These are phyloP conservation scores for Apodemus sylvaticus DNA, from an alignment of 2,113 vertebrate species.

Conservation along the genomic window DNA sequence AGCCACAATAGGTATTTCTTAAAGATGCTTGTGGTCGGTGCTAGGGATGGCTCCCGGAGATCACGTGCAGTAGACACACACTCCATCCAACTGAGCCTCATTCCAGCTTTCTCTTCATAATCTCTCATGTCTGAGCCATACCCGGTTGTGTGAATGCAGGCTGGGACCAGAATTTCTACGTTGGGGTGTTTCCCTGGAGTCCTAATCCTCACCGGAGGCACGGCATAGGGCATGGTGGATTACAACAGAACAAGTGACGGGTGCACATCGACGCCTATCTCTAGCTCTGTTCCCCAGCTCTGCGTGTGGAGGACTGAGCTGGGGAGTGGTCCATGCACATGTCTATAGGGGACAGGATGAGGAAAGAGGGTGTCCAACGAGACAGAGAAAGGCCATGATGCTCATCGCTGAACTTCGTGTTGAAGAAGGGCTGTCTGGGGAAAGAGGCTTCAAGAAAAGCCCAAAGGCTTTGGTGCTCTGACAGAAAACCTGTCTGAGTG, in stretches of 20 bases:
- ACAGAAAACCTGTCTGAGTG: neutral
- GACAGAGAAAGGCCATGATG: neutral
- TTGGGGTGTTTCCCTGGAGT: neutral
- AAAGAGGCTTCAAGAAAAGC: neutral
- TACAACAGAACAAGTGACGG: neutral
- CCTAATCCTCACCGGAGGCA: neutral
- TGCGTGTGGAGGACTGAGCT: neutral
- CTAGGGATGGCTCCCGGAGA: neutral
- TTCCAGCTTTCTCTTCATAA: neutral
- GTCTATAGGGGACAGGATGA: neutral
- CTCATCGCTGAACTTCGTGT: neutral
- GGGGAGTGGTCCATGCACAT: neutral
- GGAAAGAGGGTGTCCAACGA: neutral
- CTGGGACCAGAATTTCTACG: neutral
- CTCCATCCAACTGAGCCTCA: neutral
- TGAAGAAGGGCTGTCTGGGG: neutral
- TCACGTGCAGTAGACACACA: neutral
- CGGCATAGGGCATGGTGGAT: too few species aligned
- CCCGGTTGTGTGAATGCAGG: neutral
- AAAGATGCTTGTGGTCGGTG: neutral
- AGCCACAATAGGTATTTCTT: neutral
- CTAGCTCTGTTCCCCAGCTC: neutral
- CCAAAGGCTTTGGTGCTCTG: neutral
- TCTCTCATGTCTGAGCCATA: neutral
- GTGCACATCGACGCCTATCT: neutral